Conservation (phyloP, 2,797 vertebrate genomes). For the Miichthys miiuy region DNA sequence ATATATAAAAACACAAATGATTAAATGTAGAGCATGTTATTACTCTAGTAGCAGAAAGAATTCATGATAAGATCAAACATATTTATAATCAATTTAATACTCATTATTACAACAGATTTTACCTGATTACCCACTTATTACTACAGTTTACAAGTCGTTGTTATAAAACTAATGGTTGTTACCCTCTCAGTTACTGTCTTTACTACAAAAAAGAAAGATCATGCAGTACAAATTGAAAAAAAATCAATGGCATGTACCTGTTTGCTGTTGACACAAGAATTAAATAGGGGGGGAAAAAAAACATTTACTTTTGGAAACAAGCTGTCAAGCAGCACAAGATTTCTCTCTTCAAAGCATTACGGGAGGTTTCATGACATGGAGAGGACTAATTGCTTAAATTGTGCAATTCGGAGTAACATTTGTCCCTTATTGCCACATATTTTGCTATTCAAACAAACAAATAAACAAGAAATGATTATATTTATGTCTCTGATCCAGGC, state of each 20-base stretch:
- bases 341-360: slow-evolving; percentile 44
- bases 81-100: background rate
- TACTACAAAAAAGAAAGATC: background rate
- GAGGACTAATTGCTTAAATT: slow-evolving; percentile 40
- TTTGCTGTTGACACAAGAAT: slow-evolving; percentile 29
- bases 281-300: background rate
- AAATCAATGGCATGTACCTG: background rate
- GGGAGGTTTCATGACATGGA: slow-evolving; percentile 34
- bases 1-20: background rate
- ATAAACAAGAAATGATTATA: slow-evolving; percentile 36
- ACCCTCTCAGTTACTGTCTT: background rate
- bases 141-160: background rate
- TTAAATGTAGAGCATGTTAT: background rate
- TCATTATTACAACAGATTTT: background rate
- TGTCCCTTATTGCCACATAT: slow-evolving; percentile 39
- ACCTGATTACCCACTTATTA: background rate
- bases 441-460: slow-evolving; percentile 47
- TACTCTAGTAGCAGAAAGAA: background rate
- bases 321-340: slow-evolving; percentile 34
- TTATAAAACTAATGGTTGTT: slow-evolving; percentile 1
- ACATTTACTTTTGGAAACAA: slow-evolving; percentile 29
- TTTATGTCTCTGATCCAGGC: slow-evolving; percentile 38
- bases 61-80: background rate
- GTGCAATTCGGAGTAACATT: slow-evolving; percentile 38
- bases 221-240: slow-evolving; percentile 3